phyloP scores from a whole-genome alignment of 2,888 invertebrate genomes.

The Cyclophora punctaria region DNA sequence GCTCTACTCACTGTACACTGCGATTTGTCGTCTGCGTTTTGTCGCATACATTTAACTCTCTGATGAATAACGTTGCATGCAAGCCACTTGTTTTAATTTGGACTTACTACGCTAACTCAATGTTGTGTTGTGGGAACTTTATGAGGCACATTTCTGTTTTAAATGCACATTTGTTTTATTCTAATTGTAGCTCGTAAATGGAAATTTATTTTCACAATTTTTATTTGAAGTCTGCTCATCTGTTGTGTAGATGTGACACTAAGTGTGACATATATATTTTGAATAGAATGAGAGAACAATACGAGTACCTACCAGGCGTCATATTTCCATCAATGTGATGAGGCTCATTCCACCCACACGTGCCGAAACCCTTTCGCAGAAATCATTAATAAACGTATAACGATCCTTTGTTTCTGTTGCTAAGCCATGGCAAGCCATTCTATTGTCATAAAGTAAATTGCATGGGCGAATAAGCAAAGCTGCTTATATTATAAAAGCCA shows the following conservation, averaged over 20 bases:
- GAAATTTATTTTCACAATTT: too few relatives aligned
- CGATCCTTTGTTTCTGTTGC: conserved; percentile 50
- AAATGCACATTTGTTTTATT: too few relatives aligned
- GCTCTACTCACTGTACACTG: conserved; percentile 5
- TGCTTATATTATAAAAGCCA: conserved; percentile 17
- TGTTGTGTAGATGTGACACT: too few relatives aligned
- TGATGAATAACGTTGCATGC: conserved; percentile 12
- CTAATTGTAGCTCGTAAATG: too few relatives aligned
- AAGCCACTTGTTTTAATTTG: conserved; percentile 1
- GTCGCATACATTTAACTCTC: conserved; percentile 4
- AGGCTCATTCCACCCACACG: conserved; percentile 31
- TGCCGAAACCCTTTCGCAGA: conserved; percentile 43
- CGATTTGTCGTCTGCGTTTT: conserved; percentile 7
- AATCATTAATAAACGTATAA: conserved; percentile 59
- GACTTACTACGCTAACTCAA: too few relatives aligned
- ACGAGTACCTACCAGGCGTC: conserved; percentile 4
- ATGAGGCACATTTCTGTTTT: too few relatives aligned
- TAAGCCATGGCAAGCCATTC: conserved; percentile 41
- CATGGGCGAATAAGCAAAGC: conserved; percentile 32
- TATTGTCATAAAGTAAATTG: conserved; percentile 41
- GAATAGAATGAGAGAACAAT: too few relatives aligned
- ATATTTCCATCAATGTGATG: conserved; percentile 41
- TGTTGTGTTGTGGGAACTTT: too few relatives aligned
- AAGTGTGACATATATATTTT: too few relatives aligned
- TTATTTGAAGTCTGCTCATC: too few relatives aligned